phyloP scores from a whole-genome alignment of 2,888 invertebrate species.

The Aspidiotus rigidus region DNA sequence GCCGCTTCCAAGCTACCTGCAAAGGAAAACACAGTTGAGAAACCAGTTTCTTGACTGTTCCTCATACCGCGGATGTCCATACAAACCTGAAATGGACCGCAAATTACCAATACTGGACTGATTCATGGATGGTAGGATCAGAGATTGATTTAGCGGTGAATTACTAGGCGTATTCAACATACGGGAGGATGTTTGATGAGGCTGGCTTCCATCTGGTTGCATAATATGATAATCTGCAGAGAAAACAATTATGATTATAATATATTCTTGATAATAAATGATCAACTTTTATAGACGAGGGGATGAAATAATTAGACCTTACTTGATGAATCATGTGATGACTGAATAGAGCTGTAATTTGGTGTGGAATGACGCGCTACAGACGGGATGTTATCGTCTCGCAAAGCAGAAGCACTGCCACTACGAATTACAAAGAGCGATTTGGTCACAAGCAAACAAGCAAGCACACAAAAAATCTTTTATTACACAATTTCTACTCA shows the following conservation, averaged over 20 bases:
- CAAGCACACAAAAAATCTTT: no score
- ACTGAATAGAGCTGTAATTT: slow-evolving; percentile 27
- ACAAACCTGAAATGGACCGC: slow-evolving; percentile 24
- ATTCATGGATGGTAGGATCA: slow-evolving; percentile 35
- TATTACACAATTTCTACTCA: background rate
- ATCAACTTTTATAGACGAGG: background rate
- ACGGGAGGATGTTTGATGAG: slow-evolving; percentile 22
- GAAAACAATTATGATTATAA: no score
- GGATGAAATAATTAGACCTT: background rate
- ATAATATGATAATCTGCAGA: slow-evolving; percentile 28
- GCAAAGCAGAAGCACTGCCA: slow-evolving; percentile 31
- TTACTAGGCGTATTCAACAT: slow-evolving; percentile 37
- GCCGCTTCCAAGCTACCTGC: slow-evolving; percentile 26
- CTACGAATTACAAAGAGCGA: slow-evolving; percentile 8
- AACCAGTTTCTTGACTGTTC: background rate
- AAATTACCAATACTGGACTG: slow-evolving; percentile 35
- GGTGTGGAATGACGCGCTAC: slow-evolving; percentile 26
- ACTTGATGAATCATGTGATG: slow-evolving; percentile 31
- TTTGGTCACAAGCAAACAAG: background rate
- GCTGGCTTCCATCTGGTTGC: slow-evolving; percentile 18
- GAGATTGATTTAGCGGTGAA: slow-evolving; percentile 39
- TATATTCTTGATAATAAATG: no score
- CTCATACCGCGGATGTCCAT: background rate
- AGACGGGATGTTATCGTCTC: slow-evolving; percentile 16
- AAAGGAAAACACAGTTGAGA: background rate